Conservation (phyloP, 2,888 invertebrate genomes). For the Pheosia gnoma region DNA sequence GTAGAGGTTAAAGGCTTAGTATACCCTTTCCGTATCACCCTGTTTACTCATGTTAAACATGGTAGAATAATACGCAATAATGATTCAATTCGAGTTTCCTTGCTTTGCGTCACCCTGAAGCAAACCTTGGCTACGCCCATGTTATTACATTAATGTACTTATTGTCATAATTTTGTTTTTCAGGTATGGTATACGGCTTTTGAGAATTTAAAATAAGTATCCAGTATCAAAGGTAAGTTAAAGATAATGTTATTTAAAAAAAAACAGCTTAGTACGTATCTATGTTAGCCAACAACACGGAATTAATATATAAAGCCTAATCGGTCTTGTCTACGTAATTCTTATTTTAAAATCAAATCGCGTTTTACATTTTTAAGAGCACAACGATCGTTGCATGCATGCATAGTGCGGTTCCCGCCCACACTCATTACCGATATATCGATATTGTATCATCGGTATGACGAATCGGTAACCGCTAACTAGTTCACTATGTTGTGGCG, state of each 20-base stretch:
- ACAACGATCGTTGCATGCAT: conserved; percentile 16
- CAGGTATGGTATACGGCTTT: background rate
- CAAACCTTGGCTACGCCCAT: no score
- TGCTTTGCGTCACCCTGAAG: no score
- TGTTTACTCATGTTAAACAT: no score
- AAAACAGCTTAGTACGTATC: no score
- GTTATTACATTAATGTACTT: background rate
- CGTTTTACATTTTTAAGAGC: conserved; percentile 14
- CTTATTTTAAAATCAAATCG: conserved; percentile 22
- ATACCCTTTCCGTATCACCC: no score
- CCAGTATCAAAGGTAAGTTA: background rate
- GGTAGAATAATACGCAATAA: no score
- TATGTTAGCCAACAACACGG: background rate
- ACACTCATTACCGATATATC: conserved; percentile 17
- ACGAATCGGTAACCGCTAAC: conserved; percentile 21
- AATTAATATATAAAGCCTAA: background rate
- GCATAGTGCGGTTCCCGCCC: conserved; percentile 19
- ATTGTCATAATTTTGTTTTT: background rate
- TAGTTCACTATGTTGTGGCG: conserved; percentile 19
- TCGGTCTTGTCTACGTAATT: background rate
- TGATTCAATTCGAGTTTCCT: no score
- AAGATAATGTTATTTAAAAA: background rate
- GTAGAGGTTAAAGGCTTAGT: no score
- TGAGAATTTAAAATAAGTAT: background rate
- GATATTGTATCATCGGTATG: conserved; percentile 26